Percentiles rank a stretch among this genome's conserved stretches.
These are phyloP conservation scores for Podocnemis expansa DNA, from an alignment of 2,113 vertebrate genomes.

Conservation along the genomic window DNA sequence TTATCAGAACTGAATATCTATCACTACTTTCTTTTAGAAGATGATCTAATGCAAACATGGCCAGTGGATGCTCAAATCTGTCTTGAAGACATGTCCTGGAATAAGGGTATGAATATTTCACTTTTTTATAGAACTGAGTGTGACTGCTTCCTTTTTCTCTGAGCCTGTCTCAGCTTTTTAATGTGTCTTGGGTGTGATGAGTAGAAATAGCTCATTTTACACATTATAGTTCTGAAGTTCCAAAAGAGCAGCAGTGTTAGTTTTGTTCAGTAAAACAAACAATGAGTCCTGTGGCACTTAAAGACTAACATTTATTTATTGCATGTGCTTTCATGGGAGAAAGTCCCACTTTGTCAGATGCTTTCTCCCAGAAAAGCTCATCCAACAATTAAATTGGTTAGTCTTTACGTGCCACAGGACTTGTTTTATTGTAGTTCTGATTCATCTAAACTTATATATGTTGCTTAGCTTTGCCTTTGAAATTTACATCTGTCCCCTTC, in stretches of 20 bases:
- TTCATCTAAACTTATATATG: not conserved
- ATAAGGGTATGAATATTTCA: slow-evolving; percentile 72
- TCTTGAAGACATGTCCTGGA: slow-evolving; percentile 83
- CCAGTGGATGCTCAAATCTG: slow-evolving; percentile 77
- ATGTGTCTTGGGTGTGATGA: not conserved
- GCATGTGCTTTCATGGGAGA: too few species aligned
- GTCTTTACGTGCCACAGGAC: too few species aligned
- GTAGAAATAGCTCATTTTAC: not conserved
- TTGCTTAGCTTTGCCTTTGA: not conserved
- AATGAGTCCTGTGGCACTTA: too few species aligned
- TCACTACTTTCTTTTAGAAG: slow-evolving; percentile 73
- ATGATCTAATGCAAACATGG: slow-evolving; percentile 73
- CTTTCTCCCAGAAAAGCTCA: too few species aligned
- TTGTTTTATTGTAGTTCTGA: not conserved
- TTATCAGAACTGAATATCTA: not conserved
- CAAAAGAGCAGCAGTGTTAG: too few species aligned
- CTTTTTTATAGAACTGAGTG: not conserved
- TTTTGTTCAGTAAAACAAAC: too few species aligned
- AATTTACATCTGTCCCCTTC: not conserved
- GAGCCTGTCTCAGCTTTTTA: not conserved
- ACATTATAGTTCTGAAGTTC: not conserved
- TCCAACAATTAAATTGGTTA: too few species aligned
- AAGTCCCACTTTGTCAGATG: too few species aligned
- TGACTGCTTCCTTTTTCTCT: not conserved
- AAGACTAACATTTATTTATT: too few species aligned